phyloP scores from a whole-genome alignment of 1,140 invertebrate genomes.

The Trachelipus rathkii region DNA sequence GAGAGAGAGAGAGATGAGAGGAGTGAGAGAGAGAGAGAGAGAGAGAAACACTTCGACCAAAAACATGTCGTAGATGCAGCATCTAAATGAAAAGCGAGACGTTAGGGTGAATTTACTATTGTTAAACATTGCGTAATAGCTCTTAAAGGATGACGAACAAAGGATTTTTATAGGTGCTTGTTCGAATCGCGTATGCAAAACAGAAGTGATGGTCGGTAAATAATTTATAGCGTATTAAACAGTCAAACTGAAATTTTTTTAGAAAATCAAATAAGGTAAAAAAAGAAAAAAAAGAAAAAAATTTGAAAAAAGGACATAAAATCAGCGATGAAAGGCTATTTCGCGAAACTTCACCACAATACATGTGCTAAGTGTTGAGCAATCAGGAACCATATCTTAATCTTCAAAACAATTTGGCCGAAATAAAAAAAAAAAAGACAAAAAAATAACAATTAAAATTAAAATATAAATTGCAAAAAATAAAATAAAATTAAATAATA shows the following conservation, averaged over 20 bases:
- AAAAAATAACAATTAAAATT: background rate
- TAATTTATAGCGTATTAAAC: constrained; percentile 42
- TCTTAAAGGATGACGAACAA: constrained; percentile 3
- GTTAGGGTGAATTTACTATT: background rate
- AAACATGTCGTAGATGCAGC: constrained; percentile 5
- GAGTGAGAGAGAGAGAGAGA: too few species aligned
- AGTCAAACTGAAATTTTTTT: constrained; percentile 37
- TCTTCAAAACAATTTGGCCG: background rate
- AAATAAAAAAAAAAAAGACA: background rate
- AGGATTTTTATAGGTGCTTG: constrained; percentile 33
- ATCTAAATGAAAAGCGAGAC: constrained; percentile 1
- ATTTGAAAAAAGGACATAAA: too few species aligned
- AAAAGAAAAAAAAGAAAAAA: too few species aligned
- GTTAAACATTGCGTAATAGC: background rate
- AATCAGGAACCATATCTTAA: background rate
- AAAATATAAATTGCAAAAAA: background rate
- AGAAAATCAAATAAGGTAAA: too few species aligned
- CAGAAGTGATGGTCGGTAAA: constrained; percentile 35
- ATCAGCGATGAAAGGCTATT: too few species aligned
- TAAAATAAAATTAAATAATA: background rate
- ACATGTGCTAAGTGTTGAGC: background rate
- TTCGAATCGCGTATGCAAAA: constrained; percentile 35
- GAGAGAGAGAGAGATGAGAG: too few species aligned
- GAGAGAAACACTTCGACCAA: background rate
- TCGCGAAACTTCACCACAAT: constrained; percentile 22